Base-by-base conservation (phyloP, 1,140 invertebrate genomes). In the Sycobia sp. region DNA sequence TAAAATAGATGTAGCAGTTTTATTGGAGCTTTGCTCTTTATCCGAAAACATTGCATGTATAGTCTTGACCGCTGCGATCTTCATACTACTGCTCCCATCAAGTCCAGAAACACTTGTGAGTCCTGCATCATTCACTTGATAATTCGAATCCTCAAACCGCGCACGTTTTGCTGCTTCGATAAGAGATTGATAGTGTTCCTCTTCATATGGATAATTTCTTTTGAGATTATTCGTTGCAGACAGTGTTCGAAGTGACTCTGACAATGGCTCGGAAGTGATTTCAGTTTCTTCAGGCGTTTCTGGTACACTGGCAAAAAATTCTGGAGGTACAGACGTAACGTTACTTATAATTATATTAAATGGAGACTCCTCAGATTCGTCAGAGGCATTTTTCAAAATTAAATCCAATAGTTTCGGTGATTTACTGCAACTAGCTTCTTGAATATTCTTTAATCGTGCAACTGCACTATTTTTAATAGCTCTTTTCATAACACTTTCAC, bases 271-370 rank as follows among this genome's bases (percentile, higher is more conserved):
- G 2, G 14, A 27, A 8, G 16, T 3, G n/a, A n/a, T n/a, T n/a
- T n/a, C n/a, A n/a, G n/a, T n/a, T 29, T 43, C 53, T 16, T 62
- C 50, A 22, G 41, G 4, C 13, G n/a, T 3, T 7, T 64, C 62
- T 3, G 51, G 32, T 14, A 38, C 61, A 14, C 25, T 56, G 5
- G 51, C 53, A 20, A 65, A 65, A 27, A 65, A 65, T 38, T 65
- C 62, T 1, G 67, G 66, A 13, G 71, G 58, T 18, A 77, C 34
- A 3, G 76, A 77, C 7, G 69, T 67, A 14, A 77, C 71, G 23
- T 73, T 73, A 10, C 59, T 69, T 39, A 76, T 76, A 58, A 71
- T 69, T 1, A 76, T 73, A 46, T 74, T 71, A 23, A 74, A 65
- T 5, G 64, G n/a, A 5, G 65, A 53, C 9, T 41, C 34, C n/a